Evolutionary conservation across 2,888 invertebrate species (phyloP).

Genomic region (Andrena minutula): DNA sequence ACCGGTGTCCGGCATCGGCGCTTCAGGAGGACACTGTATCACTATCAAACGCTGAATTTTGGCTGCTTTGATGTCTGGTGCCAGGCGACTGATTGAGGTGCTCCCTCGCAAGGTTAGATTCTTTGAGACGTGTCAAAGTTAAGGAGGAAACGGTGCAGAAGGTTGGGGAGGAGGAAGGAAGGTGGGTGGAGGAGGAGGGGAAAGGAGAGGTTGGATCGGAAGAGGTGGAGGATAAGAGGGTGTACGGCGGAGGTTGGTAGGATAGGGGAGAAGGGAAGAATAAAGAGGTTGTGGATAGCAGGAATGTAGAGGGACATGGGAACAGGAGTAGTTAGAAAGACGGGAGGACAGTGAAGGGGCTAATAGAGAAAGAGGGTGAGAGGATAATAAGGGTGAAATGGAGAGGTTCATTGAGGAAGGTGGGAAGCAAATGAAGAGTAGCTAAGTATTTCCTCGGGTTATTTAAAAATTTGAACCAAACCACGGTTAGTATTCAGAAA

Average conservation of each 20-base stretch:
- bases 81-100: slow-evolving; percentile 45
- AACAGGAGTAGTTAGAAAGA: no score
- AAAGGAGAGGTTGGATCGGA: no score
- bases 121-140: slow-evolving; percentile 19
- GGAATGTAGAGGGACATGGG: not conserved
- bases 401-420: no score
- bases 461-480: no score
- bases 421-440: no score
- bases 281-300: not conserved
- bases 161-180: not conserved
- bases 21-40: slow-evolving; percentile 21
- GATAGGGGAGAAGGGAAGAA: not conserved
- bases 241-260: not conserved
- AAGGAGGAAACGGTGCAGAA: not conserved
- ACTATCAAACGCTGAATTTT: slow-evolving; percentile 63
- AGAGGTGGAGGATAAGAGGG: not conserved
- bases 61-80: slow-evolving; percentile 48
- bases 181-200: not conserved
- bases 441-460: no score
- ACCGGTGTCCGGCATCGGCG: slow-evolving; percentile 25
- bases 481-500: no score
- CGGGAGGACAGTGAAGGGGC: no score
- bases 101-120: slow-evolving; percentile 40
- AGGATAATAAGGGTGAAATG: no score
- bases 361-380: no score